These are phyloP conservation scores for Acanthurus tractus DNA, from an alignment of 2,797 vertebrate genomes.

Conservation along the genomic window DNA sequence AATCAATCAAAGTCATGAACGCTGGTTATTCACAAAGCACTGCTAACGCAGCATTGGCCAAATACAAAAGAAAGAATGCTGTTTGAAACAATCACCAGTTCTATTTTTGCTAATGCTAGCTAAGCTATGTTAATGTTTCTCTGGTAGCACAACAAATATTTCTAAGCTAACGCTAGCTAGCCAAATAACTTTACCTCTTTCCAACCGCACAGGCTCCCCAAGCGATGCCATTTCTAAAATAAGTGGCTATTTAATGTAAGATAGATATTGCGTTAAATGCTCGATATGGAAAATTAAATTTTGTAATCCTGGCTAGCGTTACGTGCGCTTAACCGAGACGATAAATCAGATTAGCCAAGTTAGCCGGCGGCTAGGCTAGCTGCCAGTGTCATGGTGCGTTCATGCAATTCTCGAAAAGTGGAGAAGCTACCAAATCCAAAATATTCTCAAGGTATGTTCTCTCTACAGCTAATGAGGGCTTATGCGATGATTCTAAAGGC, in stretches of 20 bases:
- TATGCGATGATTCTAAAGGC: neutral
- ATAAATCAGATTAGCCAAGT: slow-evolving; percentile 82
- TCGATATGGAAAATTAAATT: slow-evolving; percentile 51
- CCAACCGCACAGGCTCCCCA: slow-evolving; percentile 93
- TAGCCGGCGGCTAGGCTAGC: slow-evolving; percentile 65
- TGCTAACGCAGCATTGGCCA: fast-evolving
- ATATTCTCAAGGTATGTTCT: neutral
- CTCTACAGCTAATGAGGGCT: fast-evolving
- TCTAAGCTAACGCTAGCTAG: slow-evolving; percentile 66
- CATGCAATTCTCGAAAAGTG: slow-evolving; percentile 25
- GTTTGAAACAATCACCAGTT: slow-evolving; percentile 8
- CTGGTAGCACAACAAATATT: slow-evolving; percentile 65
- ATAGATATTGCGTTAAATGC: slow-evolving; percentile 4
- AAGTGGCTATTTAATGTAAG: neutral
- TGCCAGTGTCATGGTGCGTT: slow-evolving; percentile 73
- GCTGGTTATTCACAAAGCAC: fast-evolving
- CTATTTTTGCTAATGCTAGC: slow-evolving; percentile 35
- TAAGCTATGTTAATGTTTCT: slow-evolving; percentile 36
- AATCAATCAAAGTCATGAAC: neutral
- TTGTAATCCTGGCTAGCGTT: slow-evolving; percentile 65
- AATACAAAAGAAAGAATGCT: neutral
- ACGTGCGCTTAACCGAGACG: slow-evolving; percentile 62
- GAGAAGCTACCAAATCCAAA: fast-evolving
- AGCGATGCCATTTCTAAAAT: slow-evolving; percentile 90
- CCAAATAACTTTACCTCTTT: slow-evolving; percentile 89